Evolutionary conservation across 2,888 invertebrate genomes (phyloP).

Genomic region (Dasypogon diadema): DNA sequence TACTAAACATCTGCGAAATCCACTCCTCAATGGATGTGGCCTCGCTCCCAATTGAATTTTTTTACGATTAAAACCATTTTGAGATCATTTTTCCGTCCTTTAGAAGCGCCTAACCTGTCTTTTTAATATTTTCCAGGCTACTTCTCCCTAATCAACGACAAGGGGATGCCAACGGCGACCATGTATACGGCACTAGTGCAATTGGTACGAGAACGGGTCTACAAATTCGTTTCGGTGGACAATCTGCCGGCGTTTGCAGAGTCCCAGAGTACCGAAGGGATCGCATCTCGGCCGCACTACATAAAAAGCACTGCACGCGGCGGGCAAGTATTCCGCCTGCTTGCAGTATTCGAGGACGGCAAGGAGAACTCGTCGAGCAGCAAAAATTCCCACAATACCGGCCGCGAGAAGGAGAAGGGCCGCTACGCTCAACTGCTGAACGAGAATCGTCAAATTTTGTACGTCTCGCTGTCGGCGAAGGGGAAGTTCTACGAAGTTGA

Average conservation of each 20-base stretch:
- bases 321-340: constrained; percentile 78
- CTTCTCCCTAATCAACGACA: constrained; percentile 77
- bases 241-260: constrained; percentile 68
- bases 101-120: too few species aligned
- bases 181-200: constrained; percentile 76
- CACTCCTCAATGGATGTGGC: too few species aligned
- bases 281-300: constrained; percentile 69
- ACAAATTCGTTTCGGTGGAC: constrained; percentile 68
- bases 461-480: constrained; percentile 80
- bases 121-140: constrained; percentile 73
- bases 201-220: constrained; percentile 76
- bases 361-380: constrained; percentile 61
- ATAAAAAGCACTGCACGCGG: constrained; percentile 78
- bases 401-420: constrained; percentile 69
- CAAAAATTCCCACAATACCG: constrained; percentile 57
- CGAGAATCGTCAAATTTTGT: constrained; percentile 79
- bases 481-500: constrained; percentile 79
- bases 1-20: too few species aligned
- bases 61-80: too few species aligned
- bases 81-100: too few species aligned
- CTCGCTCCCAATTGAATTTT: too few species aligned
- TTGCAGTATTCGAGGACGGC: constrained; percentile 82
- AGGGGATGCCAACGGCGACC: constrained; percentile 76
- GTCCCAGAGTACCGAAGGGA: constrained; percentile 62
- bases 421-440: constrained; percentile 81